Percentiles rank a stretch among this genome's conserved stretches.
These are phyloP conservation scores for Cryptophagus acutangulus DNA, from an alignment of 2,888 invertebrate species.

Conservation along the genomic window DNA sequence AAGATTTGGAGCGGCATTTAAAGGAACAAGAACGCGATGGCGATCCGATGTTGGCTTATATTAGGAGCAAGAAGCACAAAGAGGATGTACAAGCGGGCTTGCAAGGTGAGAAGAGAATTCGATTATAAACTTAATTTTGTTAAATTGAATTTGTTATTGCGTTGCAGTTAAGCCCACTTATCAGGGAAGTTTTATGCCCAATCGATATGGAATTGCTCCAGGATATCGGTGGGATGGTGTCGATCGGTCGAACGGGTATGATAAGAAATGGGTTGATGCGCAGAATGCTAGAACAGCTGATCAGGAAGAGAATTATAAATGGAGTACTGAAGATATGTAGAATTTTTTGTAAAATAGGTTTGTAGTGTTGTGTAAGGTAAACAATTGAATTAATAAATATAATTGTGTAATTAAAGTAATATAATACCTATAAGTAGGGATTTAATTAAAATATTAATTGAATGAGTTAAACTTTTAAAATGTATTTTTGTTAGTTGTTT, in stretches of 20 bases:
- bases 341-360: no score
- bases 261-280: slow-evolving; percentile 79
- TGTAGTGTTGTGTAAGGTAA: no score
- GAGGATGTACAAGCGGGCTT: slow-evolving; percentile 55
- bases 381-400: no score
- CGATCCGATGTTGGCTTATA: slow-evolving; percentile 92
- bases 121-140: slow-evolving; percentile 12
- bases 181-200: slow-evolving; percentile 82
- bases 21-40: slow-evolving; percentile 73
- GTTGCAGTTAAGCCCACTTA: slow-evolving; percentile 64
- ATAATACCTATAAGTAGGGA: no score
- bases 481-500: no score
- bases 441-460: no score
- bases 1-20: slow-evolving; percentile 76
- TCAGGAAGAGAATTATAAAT: slow-evolving; percentile 85
- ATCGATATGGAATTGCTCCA: slow-evolving; percentile 86
- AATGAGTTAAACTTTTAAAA: no score
- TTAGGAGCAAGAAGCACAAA: slow-evolving; percentile 65
- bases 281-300: slow-evolving; percentile 69
- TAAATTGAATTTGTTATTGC: slow-evolving; percentile 9
- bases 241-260: slow-evolving; percentile 94
- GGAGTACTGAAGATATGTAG: slow-evolving; percentile 92
- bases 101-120: slow-evolving; percentile 38
- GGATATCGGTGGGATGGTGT: slow-evolving; percentile 99
- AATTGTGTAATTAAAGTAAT: no score